Evolutionary conservation across 1,140 invertebrate species (phyloP).

Genomic region (Zaprionus inermis): DNA sequence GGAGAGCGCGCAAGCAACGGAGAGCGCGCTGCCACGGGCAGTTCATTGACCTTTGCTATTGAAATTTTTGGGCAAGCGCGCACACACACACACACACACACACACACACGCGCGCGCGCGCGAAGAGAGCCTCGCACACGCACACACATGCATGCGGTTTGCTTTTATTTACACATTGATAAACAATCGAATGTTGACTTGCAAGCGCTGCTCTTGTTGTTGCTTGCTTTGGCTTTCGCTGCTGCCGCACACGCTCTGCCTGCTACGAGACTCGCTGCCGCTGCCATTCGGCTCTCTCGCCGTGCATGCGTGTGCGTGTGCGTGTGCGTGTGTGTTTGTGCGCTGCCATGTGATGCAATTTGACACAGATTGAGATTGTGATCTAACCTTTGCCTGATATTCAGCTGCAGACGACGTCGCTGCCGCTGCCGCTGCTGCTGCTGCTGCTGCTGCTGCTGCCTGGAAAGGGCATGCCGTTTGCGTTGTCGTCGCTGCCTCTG

Average conservation of each 20-base stretch:
- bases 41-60: constrained; percentile 84
- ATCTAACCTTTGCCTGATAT: constrained; percentile 41
- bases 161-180: constrained; percentile 81
- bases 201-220: constrained; percentile 29
- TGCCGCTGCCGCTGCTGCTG: not conserved
- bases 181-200: constrained; percentile 73
- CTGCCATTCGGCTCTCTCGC: not conserved
- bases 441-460: not conserved
- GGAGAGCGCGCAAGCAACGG: constrained; percentile 18
- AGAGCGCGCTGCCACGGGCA: constrained; percentile 35
- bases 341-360: constrained; percentile 41
- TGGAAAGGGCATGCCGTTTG: constrained; percentile 24
- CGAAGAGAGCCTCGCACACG: not conserved
- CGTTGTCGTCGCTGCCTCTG: constrained; percentile 6
- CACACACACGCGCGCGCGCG: constrained; percentile 5
- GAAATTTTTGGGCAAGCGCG: constrained; percentile 81
- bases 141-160: not conserved
- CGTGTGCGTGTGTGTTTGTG: constrained; percentile 17
- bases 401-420: not conserved
- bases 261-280: not conserved
- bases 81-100: constrained; percentile 45
- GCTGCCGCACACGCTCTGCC: constrained; percentile 27
- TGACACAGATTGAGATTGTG: constrained; percentile 49
- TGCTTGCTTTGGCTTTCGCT: constrained; percentile 26
- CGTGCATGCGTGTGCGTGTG: not conserved